Base-by-base conservation (phyloP, 1,140 invertebrate species). In the Aphaenogaster rudis region DNA sequence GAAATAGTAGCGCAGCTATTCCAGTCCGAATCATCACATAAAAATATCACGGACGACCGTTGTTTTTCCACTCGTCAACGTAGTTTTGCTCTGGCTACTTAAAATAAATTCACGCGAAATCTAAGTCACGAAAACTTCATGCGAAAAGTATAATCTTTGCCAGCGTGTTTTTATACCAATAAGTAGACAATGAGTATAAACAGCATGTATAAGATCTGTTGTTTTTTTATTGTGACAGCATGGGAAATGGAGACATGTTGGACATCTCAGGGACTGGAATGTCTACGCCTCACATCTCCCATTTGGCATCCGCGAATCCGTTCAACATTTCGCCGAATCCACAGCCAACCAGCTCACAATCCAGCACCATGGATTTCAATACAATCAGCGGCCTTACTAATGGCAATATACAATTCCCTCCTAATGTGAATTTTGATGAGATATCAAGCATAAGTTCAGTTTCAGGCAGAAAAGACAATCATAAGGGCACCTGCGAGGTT, bases 401-500 rank as follows among this genome's bases (percentile, higher is more conserved):
- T 86, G 91, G 93, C 92, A 94, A 94, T 92, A 92, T 93, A 71
- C 92, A 94, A 69, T 66, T 92, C 78, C 76, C 92, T 61, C 88
- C 91, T 50, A 91, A 89, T 79, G 69, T 88, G 39, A 92, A 86
- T 81, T 80, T 91, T 21, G 87, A 76, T 64, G 90, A 88, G 15
- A 67, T 88, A 52, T 90, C 93, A 42, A 81, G 87, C 39, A 86
- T 89, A 48, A 91, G 80, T 85, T 74, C 85, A 15, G 82, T 91
- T 84, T 80, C 91, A 82, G 90, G 90, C 36, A 92, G 89, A 57
- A 94, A 92, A 81, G 91, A 93, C 88, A 94, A 93, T 93, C 91
- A 92, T 76, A 93, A 93, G 86, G 94, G 93, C 81, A 92, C 86
- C 54, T 94, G 94, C 36, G 94, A 94, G 90, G 94, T 94, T 63